Percentiles rank a stretch among this genome's conserved stretches.
These are phyloP conservation scores for Sander vitreus DNA, from an alignment of 2,113 vertebrate species.

Conservation along the genomic window DNA sequence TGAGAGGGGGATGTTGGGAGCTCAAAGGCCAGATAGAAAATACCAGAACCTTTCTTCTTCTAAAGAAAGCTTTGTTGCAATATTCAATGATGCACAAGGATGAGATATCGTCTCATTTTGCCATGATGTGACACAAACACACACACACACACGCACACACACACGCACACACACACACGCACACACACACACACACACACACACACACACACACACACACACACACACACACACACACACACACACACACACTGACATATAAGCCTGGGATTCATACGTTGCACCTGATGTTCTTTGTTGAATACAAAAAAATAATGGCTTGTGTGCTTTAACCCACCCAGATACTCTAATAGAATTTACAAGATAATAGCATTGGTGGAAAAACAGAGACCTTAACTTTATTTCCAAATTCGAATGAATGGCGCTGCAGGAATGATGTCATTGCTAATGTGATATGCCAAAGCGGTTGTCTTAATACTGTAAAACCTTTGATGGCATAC, in stretches of 20 bases:
- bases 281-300: constrained; percentile 48
- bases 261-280: constrained; percentile 17
- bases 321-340: constrained; percentile 41
- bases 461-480: constrained; percentile 31
- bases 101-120: constrained; percentile 34
- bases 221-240: too few relatives aligned
- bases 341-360: constrained; percentile 56
- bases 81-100: constrained; percentile 46
- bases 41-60: constrained; percentile 32
- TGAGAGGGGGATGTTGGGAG: constrained; percentile 56
- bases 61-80: constrained; percentile 33
- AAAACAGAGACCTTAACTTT: constrained; percentile 54
- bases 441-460: constrained; percentile 56
- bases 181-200: too few relatives aligned
- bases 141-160: too few relatives aligned
- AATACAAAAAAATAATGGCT: constrained; percentile 49
- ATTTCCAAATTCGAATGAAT: constrained; percentile 53
- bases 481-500: constrained; percentile 25
- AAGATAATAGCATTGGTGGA: constrained; percentile 65
- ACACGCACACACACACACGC: too few relatives aligned
- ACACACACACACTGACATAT: background rate
- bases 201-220: too few relatives aligned
- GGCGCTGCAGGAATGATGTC: constrained; percentile 56
- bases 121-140: too few relatives aligned
- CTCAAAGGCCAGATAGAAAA: constrained; percentile 58